Evolutionary conservation across 1,140 invertebrate species (phyloP).

Genomic region (Cardiocondyla obscurior): DNA sequence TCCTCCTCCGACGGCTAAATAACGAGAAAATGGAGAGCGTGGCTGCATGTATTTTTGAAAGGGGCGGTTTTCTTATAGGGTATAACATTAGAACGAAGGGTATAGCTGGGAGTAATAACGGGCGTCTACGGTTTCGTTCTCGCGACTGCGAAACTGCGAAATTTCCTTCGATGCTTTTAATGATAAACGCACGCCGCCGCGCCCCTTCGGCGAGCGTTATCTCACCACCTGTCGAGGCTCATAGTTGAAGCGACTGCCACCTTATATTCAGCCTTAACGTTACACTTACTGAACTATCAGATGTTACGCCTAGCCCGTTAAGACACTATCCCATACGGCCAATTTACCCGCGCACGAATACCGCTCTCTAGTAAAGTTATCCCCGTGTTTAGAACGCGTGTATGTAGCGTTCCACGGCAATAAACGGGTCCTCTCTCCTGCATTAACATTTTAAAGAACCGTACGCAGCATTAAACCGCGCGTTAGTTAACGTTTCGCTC

Average conservation of each 20-base stretch:
- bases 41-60: background rate
- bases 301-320: conserved; percentile 68
- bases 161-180: conserved; percentile 75
- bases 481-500: background rate
- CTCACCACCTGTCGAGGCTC: conserved; percentile 71
- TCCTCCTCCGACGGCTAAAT: conserved; percentile 19
- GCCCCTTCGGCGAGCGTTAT: conserved; percentile 68
- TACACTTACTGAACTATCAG: conserved; percentile 73
- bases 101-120: background rate
- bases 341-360: conserved; percentile 54
- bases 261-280: conserved; percentile 73
- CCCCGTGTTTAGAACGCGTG: background rate
- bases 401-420: background rate
- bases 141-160: conserved; percentile 63
- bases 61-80: background rate
- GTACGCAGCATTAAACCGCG: background rate
- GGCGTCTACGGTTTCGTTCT: conserved; percentile 57
- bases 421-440: background rate
- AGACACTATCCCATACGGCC: conserved; percentile 54
- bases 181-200: conserved; percentile 65
- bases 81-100: conserved; percentile 37
- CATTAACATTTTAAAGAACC: conserved; percentile 14
- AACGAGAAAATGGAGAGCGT: conserved; percentile 16
- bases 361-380: conserved; percentile 14
- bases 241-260: conserved; percentile 58